These are phyloP conservation scores for Chirona hameri DNA, from an alignment of 2,888 invertebrate genomes.

Conservation along the genomic window DNA sequence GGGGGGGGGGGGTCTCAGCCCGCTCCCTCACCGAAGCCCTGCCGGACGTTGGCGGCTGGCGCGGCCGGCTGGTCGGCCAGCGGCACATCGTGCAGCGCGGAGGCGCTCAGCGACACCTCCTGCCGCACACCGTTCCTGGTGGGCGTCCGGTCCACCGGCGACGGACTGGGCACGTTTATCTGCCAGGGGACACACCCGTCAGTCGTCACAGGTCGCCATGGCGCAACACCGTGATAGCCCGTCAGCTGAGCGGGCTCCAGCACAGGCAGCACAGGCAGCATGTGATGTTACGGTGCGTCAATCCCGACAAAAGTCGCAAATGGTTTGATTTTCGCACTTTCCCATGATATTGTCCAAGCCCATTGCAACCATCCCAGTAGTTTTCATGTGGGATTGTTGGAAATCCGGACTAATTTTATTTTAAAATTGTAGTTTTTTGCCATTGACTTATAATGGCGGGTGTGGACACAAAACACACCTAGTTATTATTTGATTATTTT, in stretches of 20 bases:
- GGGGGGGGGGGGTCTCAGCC: too few species aligned
- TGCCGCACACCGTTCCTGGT: neutral
- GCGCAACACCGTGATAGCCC: neutral
- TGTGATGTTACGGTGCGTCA: too few species aligned
- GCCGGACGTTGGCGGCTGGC: constrained; percentile 52
- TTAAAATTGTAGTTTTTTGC: too few species aligned
- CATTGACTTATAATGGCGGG: too few species aligned
- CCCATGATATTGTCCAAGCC: too few species aligned
- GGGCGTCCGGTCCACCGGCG: constrained; percentile 12
- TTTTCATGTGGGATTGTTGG: too few species aligned
- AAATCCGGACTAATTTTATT: too few species aligned
- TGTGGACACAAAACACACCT: too few species aligned
- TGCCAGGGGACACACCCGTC: neutral
- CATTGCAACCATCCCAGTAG: too few species aligned
- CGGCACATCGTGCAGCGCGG: constrained; percentile 36
- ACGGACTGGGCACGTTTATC: neutral
- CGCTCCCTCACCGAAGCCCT: constrained; percentile 58
- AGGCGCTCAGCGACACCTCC: constrained; percentile 34
- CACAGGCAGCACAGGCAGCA: neutral
- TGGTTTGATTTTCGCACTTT: too few species aligned
- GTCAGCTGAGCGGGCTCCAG: neutral
- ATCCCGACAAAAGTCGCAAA: too few species aligned
- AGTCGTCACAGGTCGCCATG: neutral
- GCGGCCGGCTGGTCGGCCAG: constrained; percentile 35
- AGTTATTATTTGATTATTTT: too few species aligned